phyloP scores from a whole-genome alignment of 2,797 vertebrate genomes.

The Channallabes apus region DNA sequence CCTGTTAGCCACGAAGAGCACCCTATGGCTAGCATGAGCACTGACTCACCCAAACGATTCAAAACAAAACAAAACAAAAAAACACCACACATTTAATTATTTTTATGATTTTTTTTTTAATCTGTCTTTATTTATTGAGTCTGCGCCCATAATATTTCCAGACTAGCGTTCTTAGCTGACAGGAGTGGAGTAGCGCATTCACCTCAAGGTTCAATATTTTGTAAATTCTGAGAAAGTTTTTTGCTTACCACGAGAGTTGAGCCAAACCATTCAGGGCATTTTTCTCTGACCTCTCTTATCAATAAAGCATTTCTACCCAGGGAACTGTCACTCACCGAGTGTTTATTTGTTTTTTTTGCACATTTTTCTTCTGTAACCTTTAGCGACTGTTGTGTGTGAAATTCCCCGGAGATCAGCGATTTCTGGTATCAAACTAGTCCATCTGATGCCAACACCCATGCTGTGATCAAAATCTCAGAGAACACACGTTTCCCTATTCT shows the following conservation, averaged over 20 bases:
- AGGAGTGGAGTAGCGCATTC: too few relatives aligned
- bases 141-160: too few relatives aligned
- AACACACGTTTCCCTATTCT: too few relatives aligned
- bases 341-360: neutral
- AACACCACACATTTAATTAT: neutral
- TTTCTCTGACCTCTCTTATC: neutral
- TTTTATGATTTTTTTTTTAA: neutral
- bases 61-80: neutral
- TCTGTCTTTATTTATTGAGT: too few relatives aligned
- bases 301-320: neutral
- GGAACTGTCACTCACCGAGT: neutral
- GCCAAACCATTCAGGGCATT: neutral
- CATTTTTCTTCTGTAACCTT: neutral
- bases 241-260: neutral
- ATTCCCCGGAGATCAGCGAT: too few relatives aligned
- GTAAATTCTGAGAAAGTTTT: neutral
- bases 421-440: too few relatives aligned
- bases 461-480: too few relatives aligned
- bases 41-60: neutral
- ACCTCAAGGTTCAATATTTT: neutral
- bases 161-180: too few relatives aligned
- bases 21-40: neutral
- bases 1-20: neutral
- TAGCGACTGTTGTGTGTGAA: neutral
- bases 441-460: too few relatives aligned